Percentiles rank a stretch among this genome's conserved stretches.
Evolutionary conservation across 2,797 vertebrate species (phyloP).

Genomic region (Lepilemur ruficaudatus): DNA sequence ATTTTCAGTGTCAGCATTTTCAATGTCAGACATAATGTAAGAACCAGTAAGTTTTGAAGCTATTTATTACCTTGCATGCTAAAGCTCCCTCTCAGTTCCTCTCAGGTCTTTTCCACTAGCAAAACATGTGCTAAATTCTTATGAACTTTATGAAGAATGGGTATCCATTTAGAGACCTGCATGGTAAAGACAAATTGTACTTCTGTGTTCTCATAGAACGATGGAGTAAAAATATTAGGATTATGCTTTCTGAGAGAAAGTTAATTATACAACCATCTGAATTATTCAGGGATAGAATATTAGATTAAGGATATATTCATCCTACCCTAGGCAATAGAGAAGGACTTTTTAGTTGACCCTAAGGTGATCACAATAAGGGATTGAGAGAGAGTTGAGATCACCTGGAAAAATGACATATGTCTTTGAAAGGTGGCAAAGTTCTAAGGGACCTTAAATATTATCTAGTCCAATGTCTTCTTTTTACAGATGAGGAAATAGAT

Average conservation of each 20-base stretch:
- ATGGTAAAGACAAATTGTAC: not conserved
- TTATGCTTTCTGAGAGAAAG: constrained; percentile 56
- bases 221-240: constrained; percentile 28
- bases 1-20: not conserved
- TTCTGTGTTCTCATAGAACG: constrained; percentile 37
- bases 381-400: not conserved
- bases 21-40: not conserved
- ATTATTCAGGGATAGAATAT: constrained; percentile 57
- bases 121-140: constrained; percentile 20
- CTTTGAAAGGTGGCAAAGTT: constrained; percentile 11
- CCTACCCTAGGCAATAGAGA: constrained; percentile 37
- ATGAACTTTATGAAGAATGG: constrained; percentile 32
- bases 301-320: constrained; percentile 52
- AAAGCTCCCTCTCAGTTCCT: not conserved
- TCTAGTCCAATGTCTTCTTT: not conserved
- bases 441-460: not conserved
- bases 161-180: not conserved
- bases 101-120: constrained; percentile 7
- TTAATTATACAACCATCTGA: constrained; percentile 38
- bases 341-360: constrained; percentile 31
- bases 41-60: not conserved
- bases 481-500: not conserved
- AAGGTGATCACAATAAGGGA: not conserved
- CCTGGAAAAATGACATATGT: not conserved
- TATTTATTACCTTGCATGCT: not conserved